Conservation (phyloP, 30 jellyfish, hydroid and myxozoan species). For the Cassiopea xamachana region DNA sequence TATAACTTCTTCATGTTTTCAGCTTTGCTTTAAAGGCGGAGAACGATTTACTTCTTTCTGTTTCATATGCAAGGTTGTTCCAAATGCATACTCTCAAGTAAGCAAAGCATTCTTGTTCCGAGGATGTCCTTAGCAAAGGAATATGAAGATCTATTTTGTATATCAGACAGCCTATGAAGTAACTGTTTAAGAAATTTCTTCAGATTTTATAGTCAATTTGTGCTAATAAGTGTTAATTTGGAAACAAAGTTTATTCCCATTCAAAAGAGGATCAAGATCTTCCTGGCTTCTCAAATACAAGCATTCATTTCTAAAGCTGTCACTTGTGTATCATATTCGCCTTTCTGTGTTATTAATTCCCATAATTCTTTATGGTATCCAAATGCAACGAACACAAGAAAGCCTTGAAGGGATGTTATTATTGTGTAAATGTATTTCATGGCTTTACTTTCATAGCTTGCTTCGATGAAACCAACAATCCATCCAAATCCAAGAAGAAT, state of each 20-base stretch:
- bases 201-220: too few species aligned
- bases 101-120: neutral
- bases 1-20: neutral
- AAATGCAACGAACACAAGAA: constrained; percentile 59
- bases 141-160: neutral
- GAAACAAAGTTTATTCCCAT: too few species aligned
- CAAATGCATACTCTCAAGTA: neutral
- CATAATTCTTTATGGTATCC: constrained; percentile 49
- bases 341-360: neutral
- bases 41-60: neutral
- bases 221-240: too few species aligned
- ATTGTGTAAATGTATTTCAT: constrained; percentile 39
- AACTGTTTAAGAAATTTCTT: neutral
- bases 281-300: too few species aligned
- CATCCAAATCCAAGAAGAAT: constrained; percentile 64
- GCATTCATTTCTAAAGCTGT: neutral
- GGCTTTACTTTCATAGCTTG: constrained; percentile 28
- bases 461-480: constrained; percentile 56
- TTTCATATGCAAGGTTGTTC: neutral
- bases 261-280: too few species aligned
- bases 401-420: constrained; percentile 40
- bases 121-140: neutral
- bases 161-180: neutral
- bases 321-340: neutral
- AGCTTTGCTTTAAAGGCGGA: neutral